Evolutionary conservation across 2,888 invertebrate species (phyloP), one percentile per base, ranked within the genome.

Genomic region (Hipparchia sbordonii): DNA sequence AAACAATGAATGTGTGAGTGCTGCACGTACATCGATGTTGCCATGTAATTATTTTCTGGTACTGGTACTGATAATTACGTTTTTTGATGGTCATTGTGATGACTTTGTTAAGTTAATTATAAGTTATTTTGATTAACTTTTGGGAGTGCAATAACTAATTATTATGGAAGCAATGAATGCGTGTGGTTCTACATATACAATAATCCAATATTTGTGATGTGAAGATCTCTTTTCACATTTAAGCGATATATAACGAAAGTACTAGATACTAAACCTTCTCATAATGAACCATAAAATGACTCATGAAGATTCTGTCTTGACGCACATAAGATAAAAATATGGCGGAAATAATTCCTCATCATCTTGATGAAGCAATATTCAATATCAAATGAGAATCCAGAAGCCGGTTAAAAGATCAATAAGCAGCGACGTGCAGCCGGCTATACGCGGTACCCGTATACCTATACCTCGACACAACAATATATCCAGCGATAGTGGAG

Each of bases 401-500:
- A 74, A 77, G 77, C 76, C 74, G 74, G 74, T 79, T 77, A 76
- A 77, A 78, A 79, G 81, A 82, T 82, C 82, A 80, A 82, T 82
- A 82, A 78, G 74, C 72, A 77, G 77, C 74, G 78, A 79, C 80
- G 79, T 80, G 77, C 79, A 79, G 77, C 72, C 75, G 71, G 33
- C 3, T 48, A 2, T 13, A 51, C 51, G 33, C 46, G 23, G 59
- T 39, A 39, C 5, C 39, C 39, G 8, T 52, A 52, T 72, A 75
- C 72, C 72, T 76, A 78, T 77, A 78, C 75, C 76, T 77, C 74
- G 79, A 76, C 66, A 73, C 70, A 63, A 72, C 77, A 77, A 76
- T 80, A 79, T 78, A 81, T 79, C 79, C 77, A 79, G 76, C 79
- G 79, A 81, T 82, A 82, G 82, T 82, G 92, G 86, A 89, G 86